Base-by-base conservation (phyloP, 2,113 vertebrate genomes). In the Syngnathus scovelli region DNA sequence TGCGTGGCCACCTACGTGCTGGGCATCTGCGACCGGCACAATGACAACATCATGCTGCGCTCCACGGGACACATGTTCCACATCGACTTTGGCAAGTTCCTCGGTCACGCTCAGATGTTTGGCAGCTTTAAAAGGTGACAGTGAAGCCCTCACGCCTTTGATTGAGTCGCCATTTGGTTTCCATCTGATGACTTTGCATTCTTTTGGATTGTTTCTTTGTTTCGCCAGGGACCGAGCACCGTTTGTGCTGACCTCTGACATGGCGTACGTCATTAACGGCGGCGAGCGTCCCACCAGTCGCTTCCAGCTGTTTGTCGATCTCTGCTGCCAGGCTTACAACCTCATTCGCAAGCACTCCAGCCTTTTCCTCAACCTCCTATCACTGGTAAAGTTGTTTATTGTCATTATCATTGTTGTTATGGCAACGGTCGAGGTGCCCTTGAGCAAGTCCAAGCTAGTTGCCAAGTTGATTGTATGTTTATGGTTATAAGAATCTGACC, bases 251-350 rank as follows among this genome's bases (percentile, higher is more conserved):
- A 99, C 97, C 2, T 99, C 97, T 1, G 97, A 99, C 82, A 99
- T 99, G 96, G 97, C 97, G 0, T 99, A 98, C 19, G 96, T 99
- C 81, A 99, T 99, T 78, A 99, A 98, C 37, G 97, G 96, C 7
- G 96, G 97, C 10, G 97, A 99, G 83, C 94, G 94, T 27, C 95
- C 97, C 33, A 98, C 96, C 65, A 96, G 97, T 64, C 96, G 96
- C 69, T 98, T 99, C 79, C 97, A 99, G 88, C 90, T 98, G 59
- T 99, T 99, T 0, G 95, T 99, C 68, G 97, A 99, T 78, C 92
- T 99, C 64, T 98, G 97, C 68, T 97, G 93, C 69, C 95, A 98
- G 81, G 94, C 97, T 67, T 99, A 99, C 90, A 99, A 99, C 84
- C 90, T 98, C 81, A 96, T 98, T 79, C 91, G 97, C 78, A 99